These are phyloP conservation scores for Chrysolina haemoptera DNA, from an alignment of 2,888 invertebrate species.

Conservation along the genomic window DNA sequence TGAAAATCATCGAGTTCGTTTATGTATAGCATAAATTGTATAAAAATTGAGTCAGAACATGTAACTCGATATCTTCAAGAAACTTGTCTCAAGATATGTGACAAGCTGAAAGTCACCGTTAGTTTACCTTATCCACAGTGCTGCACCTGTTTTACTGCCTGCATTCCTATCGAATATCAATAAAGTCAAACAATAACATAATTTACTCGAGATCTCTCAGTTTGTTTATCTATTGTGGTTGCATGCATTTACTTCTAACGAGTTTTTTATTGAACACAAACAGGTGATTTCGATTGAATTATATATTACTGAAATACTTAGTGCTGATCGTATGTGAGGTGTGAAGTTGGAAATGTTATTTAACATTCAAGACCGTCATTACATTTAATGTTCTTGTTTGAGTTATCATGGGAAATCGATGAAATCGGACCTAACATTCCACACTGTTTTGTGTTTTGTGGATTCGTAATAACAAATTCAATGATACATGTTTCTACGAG, in stretches of 20 bases:
- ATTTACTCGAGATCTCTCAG: constrained; percentile 13
- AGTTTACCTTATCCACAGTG: constrained; percentile 14
- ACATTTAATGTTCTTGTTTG: too few relatives aligned
- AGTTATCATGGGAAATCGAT: too few relatives aligned
- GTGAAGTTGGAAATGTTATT: not conserved
- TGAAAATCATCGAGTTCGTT: too few relatives aligned
- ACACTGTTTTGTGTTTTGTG: too few relatives aligned
- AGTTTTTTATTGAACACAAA: constrained; percentile 4
- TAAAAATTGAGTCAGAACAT: not conserved
- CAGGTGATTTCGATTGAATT: not conserved
- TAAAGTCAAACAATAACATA: constrained; percentile 29
- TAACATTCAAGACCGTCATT: too few relatives aligned
- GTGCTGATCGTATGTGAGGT: not conserved
- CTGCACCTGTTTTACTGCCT: constrained; percentile 28
- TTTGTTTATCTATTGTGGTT: constrained; percentile 27
- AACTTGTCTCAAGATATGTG: constrained; percentile 21
- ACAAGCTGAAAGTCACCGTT: constrained; percentile 22
- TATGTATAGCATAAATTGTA: too few relatives aligned
- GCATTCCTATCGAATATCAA: constrained; percentile 24
- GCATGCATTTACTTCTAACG: constrained; percentile 22
- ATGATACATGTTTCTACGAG: too few relatives aligned
- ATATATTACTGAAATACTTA: not conserved
- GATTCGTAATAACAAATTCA: too few relatives aligned
- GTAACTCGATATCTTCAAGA: not conserved
- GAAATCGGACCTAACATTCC: too few relatives aligned